Percentiles rank a stretch among this genome's conserved stretches.
phyloP scores from a whole-genome alignment of 2,888 invertebrate species.

The Cataglyphis albicans region DNA sequence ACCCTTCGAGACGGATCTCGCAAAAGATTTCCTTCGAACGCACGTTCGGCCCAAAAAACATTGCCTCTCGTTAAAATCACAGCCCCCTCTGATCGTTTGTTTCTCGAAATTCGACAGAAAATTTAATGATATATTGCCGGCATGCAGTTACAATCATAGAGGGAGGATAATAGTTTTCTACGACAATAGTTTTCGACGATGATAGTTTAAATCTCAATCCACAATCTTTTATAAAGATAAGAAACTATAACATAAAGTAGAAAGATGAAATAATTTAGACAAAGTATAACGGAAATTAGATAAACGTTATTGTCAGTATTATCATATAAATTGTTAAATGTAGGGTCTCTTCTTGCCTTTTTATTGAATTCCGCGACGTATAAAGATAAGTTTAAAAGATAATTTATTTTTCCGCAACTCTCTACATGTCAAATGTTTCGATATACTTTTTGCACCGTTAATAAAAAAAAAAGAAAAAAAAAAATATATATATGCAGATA shows the following conservation, averaged over 20 bases:
- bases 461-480: not conserved
- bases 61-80: conserved; percentile 50
- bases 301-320: conserved; percentile 6
- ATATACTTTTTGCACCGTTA: not conserved
- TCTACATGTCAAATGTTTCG: not conserved
- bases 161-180: not conserved
- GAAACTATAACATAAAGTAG: not conserved
- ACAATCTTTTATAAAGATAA: not conserved
- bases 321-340: not conserved
- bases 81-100: not conserved
- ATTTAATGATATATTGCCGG: not conserved
- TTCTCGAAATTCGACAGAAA: not conserved
- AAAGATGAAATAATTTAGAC: not conserved
- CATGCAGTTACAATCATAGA: not conserved
- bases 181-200: no score
- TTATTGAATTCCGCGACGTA: not conserved
- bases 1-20: conserved; percentile 38
- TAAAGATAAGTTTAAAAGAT: not conserved
- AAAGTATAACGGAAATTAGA: not conserved
- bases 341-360: not conserved
- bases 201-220: not conserved
- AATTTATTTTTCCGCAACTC: not conserved
- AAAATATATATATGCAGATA: not conserved
- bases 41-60: conserved; percentile 52
- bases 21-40: conserved; percentile 49